phyloP scores from a whole-genome alignment of 2,888 invertebrate species.

The Netelia virgata region DNA sequence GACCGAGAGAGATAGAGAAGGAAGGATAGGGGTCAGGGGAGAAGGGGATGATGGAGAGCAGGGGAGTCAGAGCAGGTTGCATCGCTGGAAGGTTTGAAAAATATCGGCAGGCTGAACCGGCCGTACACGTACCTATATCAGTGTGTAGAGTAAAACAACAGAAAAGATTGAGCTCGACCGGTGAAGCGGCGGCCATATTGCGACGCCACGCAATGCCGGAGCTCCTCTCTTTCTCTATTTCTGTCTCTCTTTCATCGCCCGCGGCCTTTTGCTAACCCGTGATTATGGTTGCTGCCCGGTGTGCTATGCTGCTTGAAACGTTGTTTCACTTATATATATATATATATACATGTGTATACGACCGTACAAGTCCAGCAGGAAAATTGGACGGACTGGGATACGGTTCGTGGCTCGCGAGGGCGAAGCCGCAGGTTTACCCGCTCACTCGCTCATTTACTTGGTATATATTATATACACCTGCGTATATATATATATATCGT shows the following conservation, averaged over 20 bases:
- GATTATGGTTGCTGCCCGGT: slow-evolving; percentile 81
- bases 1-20: neutral
- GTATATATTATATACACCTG: slow-evolving; percentile 11
- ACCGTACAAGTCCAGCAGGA: slow-evolving; percentile 62
- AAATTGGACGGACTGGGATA: slow-evolving; percentile 70
- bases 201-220: slow-evolving; percentile 76
- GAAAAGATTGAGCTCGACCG: slow-evolving; percentile 63
- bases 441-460: slow-evolving; percentile 51
- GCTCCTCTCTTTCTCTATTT: neutral
- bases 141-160: slow-evolving; percentile 39
- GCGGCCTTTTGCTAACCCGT: slow-evolving; percentile 79
- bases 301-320: slow-evolving; percentile 39
- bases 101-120: slow-evolving; percentile 67
- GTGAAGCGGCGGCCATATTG: slow-evolving; percentile 81
- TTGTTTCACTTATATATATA: slow-evolving; percentile 12
- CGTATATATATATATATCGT: slow-evolving; percentile 24
- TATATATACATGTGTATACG: slow-evolving; percentile 9
- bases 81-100: slow-evolving; percentile 68
- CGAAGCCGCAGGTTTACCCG: slow-evolving; percentile 53
- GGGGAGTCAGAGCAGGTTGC: slow-evolving; percentile 67
- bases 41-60: slow-evolving; percentile 39
- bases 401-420: slow-evolving; percentile 67
- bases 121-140: slow-evolving; percentile 11
- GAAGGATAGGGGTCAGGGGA: slow-evolving; percentile 43
- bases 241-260: slow-evolving; percentile 59